Evolutionary conservation across 2,113 vertebrate genomes (phyloP).

Genomic region (Chaenocephalus aceratus): DNA sequence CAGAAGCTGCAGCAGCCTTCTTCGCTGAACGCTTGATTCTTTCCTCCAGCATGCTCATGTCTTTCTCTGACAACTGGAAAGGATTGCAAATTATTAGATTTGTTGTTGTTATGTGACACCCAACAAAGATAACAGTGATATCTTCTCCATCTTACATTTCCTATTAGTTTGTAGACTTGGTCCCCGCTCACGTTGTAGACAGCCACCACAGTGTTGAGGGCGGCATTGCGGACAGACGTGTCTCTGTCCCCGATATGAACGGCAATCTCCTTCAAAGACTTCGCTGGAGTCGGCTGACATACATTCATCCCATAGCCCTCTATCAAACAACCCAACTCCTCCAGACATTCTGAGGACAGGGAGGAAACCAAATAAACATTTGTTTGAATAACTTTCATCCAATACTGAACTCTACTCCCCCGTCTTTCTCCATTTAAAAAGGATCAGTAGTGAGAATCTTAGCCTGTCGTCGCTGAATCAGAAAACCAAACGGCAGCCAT

Average conservation of each 20-base stretch:
- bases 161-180: conserved; percentile 98
- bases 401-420: neutral
- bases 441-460: no score
- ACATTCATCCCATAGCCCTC: conserved; percentile 97
- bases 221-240: conserved; percentile 95
- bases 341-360: conserved; percentile 91
- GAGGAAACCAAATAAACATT: neutral
- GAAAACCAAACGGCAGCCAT: no score
- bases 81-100: neutral
- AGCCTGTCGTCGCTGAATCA: no score
- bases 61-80: conserved; percentile 95
- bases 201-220: conserved; percentile 95
- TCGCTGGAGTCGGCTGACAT: conserved; percentile 95
- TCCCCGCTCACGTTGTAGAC: conserved; percentile 97
- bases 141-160: conserved; percentile 88
- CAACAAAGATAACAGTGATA: neutral
- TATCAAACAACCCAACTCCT: conserved; percentile 95
- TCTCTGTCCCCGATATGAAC: conserved; percentile 96
- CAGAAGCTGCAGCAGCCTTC: conserved; percentile 85
- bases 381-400: neutral
- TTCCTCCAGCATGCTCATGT: conserved; percentile 99
- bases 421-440: neutral
- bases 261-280: conserved; percentile 96
- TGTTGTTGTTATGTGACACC: neutral
- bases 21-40: conserved; percentile 97